phyloP scores from a whole-genome alignment of 2,113 vertebrate genomes.

The Pedionomus torquatus region DNA sequence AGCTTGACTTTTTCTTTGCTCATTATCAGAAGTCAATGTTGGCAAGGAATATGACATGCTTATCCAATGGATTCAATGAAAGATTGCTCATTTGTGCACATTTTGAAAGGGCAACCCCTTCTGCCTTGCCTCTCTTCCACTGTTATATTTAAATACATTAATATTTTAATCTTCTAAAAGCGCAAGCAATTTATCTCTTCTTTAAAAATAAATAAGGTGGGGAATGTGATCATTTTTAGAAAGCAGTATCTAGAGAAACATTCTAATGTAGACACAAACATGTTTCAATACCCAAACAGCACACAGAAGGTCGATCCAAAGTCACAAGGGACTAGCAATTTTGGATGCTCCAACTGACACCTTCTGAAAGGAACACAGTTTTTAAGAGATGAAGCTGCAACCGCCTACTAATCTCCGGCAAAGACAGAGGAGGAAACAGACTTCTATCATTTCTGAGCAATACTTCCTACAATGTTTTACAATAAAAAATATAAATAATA shows the following conservation, averaged over 20 bases:
- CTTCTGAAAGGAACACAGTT: neutral
- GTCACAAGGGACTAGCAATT: neutral
- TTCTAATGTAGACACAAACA: neutral
- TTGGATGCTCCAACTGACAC: neutral
- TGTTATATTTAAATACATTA: slow-evolving; percentile 29
- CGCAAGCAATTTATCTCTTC: slow-evolving; percentile 29
- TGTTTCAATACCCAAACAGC: neutral
- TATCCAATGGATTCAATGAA: neutral
- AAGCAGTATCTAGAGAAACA: neutral
- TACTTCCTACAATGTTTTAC: neutral
- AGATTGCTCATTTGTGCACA: neutral
- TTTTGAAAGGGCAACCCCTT: neutral
- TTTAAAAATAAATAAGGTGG: slow-evolving; percentile 59
- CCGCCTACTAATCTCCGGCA: neutral
- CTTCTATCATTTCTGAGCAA: neutral
- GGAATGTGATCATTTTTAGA: neutral
- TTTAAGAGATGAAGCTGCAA: neutral
- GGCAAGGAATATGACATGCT: neutral
- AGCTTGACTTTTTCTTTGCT: neutral
- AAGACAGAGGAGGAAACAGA: neutral
- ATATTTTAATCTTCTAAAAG: slow-evolving; percentile 56
- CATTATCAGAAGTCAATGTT: neutral
- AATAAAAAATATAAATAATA: slow-evolving; percentile 1
- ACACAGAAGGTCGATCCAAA: neutral
- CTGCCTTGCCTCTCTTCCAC: neutral